Conservation (phyloP, 2,113 vertebrate genomes). For the Trochalopteron elliotii region DNA sequence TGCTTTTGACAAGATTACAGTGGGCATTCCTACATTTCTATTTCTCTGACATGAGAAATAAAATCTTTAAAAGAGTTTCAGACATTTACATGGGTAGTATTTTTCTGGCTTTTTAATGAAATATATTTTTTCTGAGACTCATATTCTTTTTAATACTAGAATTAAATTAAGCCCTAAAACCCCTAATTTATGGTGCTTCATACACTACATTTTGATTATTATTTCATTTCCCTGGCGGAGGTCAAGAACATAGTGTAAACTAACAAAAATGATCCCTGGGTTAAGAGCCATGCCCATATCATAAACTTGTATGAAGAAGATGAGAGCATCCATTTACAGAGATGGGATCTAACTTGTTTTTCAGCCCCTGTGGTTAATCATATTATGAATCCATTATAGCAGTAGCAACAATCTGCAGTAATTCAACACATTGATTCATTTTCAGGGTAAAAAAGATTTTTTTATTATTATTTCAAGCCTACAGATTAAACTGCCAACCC, state of each 20-base stretch:
- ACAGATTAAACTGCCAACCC: not conserved
- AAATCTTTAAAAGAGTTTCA: not conserved
- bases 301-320: not conserved
- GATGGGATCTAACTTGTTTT: not conserved
- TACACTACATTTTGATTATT: not conserved
- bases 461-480: not conserved
- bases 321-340: not conserved
- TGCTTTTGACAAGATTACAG: not conserved
- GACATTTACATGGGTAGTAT: not conserved
- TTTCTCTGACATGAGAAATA: not conserved
- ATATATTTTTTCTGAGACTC: accelerated
- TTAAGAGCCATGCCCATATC: not conserved
- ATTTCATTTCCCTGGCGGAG: not conserved
- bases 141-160: not conserved
- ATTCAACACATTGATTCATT: not conserved
- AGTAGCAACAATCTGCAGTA: not conserved
- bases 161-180: not conserved
- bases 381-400: not conserved
- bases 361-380: not conserved
- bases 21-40: not conserved
- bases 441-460: not conserved
- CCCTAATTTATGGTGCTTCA: not conserved
- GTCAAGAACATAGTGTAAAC: not conserved
- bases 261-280: not conserved
- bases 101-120: not conserved